Evolutionary conservation across 2,888 invertebrate genomes (phyloP), one percentile per base, ranked within the genome.

Genomic region (Glyphotaelius pellucidus): DNA sequence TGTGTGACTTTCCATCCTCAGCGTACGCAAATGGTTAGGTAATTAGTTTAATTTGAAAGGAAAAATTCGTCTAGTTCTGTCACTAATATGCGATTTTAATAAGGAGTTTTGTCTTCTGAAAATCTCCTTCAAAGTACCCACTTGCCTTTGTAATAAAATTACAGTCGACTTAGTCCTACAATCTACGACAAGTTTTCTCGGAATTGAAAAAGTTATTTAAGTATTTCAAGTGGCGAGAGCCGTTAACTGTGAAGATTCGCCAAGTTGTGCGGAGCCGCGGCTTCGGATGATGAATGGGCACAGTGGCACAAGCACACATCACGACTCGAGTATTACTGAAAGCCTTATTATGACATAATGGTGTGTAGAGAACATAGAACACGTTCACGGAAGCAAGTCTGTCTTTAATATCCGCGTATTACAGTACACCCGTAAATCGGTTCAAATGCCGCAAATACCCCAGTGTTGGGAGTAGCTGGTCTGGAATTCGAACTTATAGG

Each of bases 161-260:
- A 91, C 88, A 38, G 67, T 67, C 67, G 67, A 67, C n/a, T 79
- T 80, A 80, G 89, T 91, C 85, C 85, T 38, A 84, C 30, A 83
- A 47, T 90, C 81, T 32, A 38, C 84, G 47, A 42, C 31, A 91
- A 91, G 89, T 91, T 91, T 91, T 35, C 89, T 35, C 89, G 67
- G 91, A 90, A 92, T 93, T 92, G 91, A 93, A 93, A 93, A 93
- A 93, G 92, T 93, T 93, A 90, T 89, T 90, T 92, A 92, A 93
- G 92, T 91, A 90, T 88, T 88, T 91, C 81, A 79, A 52, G 52
- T 25, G 30, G 87, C 32, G 32, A 67, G 52, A 90, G 86, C 80
- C 86, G 86, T 90, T 90, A 86, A 79, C 89, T 52, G 84, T 84
- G 83, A 79, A 89, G 89, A 91, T 83, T 79, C 79, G 35, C 88